Conservation (phyloP, 1,140 invertebrate genomes). For the Apolygus lucorum region DNA sequence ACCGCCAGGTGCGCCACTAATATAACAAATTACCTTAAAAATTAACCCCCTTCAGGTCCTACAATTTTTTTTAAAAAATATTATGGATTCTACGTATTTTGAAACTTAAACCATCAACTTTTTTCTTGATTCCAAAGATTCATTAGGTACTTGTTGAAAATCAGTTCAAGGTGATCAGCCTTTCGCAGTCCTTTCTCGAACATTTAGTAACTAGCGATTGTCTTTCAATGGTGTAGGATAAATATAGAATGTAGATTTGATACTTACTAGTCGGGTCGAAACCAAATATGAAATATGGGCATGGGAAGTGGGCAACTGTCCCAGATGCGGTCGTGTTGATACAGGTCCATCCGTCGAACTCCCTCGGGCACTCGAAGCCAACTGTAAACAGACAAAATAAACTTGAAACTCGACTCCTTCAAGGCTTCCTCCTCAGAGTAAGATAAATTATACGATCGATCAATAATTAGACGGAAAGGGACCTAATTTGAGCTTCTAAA, state of each 20-base stretch:
- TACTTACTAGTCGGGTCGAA: constrained; percentile 36
- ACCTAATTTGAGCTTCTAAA: background rate
- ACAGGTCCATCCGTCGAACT: constrained; percentile 48
- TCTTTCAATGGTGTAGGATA: background rate
- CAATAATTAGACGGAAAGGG: background rate
- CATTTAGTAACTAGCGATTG: background rate
- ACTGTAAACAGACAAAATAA: constrained; percentile 19
- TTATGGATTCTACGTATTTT: too few relatives aligned
- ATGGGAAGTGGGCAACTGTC: constrained; percentile 40
- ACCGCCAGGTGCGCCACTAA: too few relatives aligned
- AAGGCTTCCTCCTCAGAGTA: background rate
- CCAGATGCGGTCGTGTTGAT: constrained; percentile 45
- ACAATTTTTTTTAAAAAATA: too few relatives aligned
- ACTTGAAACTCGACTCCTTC: too few relatives aligned
- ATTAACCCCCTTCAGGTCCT: too few relatives aligned
- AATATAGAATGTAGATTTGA: too few relatives aligned
- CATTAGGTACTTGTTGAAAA: too few relatives aligned
- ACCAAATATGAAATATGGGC: constrained; percentile 39
- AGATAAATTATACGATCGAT: background rate
- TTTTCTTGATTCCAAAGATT: too few relatives aligned
- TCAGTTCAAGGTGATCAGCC: too few relatives aligned
- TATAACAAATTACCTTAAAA: too few relatives aligned
- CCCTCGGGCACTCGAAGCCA: constrained; percentile 38
- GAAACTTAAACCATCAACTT: too few relatives aligned
- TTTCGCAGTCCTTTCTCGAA: background rate